Base-by-base conservation (phyloP, 1,140 invertebrate genomes). In the Philopotamus ludificatus region DNA sequence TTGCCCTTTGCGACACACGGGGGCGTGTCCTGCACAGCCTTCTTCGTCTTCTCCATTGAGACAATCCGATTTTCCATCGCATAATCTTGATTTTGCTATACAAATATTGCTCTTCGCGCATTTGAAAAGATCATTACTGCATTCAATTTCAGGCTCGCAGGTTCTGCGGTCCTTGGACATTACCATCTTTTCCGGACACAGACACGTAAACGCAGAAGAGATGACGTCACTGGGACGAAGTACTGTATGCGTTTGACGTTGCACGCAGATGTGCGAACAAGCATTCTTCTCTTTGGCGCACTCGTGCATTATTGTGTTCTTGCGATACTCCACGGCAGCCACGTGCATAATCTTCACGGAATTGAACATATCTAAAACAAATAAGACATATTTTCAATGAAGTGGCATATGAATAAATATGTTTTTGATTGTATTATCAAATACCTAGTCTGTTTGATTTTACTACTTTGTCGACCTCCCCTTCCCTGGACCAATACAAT, bases 41-140 rank as follows among this genome's bases (percentile, higher is more conserved):
- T 80, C 69, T 74, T 93, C 90, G 74, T 92, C 90, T 44, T 83
- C 84, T 41, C 81, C 83, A 74, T 86, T 82, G 3, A 73, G 70
- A 73, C 90, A 93, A 72, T 93, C 87, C 51, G 79, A 76, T 59
- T 81, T 74, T 1, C 87, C 86, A 76, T 94, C 88, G 77, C 92
- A 94, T 12, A 82, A 77, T 74, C 83, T 84, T 1, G 77, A 74
- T 34, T 74, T 71, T 4, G 81, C 76, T 28, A 93, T 83, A 74
- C 90, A 93, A 12, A 72, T 67, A 71, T 84, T 85, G 9, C 84
- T 84, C 67, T 79, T 80, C 23, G 78, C 72, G 72, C 86, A 88
- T 71, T 80, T 80, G 67, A 84, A 77, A 70, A 87, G 75, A 58
- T 81, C 69, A 0, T 59, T 18, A 0, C 74, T 72, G 45, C 88